Base-by-base conservation (phyloP, 2,888 invertebrate species). In the Pedicia rivosa region DNA sequence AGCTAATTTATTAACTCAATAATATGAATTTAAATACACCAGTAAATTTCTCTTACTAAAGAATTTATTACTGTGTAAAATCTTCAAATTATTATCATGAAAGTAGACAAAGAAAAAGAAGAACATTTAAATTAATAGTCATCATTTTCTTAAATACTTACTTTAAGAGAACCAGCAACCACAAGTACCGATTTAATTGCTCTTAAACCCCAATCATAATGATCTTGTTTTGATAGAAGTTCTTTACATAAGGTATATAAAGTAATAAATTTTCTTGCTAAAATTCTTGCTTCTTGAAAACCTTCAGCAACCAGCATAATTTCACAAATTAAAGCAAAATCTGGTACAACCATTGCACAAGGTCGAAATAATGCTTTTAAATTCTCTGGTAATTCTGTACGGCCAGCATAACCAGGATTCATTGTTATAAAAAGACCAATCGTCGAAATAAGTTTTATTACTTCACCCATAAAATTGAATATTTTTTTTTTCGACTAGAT, bases 231-330 rank as follows among this genome's bases (percentile, higher is more conserved):
- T 31, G 91, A 92, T 3, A 94, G 65, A 46, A 94, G 62, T 56
- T 94, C 92, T 46, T 74, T 74, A 55, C 92, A 92, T 44, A 94
- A 64, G 4, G 81, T 86, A 59, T 92, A 91, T 9, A 92, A 67
- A 0, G 92, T 91, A 54, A 94, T 88, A 59, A 94, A 92, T 63
- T 94, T 94, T 44, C 90, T 71, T 15, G 92, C 91, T 41, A 92
- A 59, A 17, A 90, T 59, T 46, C 88, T 72, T 5, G 94, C 92
- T 42, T 91, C 92, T 53, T 88, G 78, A 59, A 94, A 91, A 27
- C 91, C 94, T 63, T 94, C 92, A 5, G 90, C 88, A 10, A 90
- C 88, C 64, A 94, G 72, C 90, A 92, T 92, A 57, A 94, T 94
- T 66, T 94, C 92, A 60, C 88, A 88, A 57, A 94, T 94, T 51